Percentiles rank a stretch among this genome's conserved stretches.
Evolutionary conservation across 2,888 invertebrate genomes (phyloP).

Genomic region (Macrostomum cliftonense): DNA sequence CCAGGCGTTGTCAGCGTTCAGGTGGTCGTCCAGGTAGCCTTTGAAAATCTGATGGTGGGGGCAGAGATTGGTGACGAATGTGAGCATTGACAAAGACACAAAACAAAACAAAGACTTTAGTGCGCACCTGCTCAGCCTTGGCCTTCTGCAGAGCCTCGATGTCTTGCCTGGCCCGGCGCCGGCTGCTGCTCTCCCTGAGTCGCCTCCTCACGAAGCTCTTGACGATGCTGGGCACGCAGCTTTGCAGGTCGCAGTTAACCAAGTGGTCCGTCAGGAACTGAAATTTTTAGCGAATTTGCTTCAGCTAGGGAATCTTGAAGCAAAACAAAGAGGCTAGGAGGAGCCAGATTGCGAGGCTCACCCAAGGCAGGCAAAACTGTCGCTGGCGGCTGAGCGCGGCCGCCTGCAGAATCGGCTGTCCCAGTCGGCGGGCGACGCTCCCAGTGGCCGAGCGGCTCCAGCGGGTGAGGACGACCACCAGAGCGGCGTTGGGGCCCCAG

Average conservation of each 20-base stretch:
- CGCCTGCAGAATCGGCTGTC: constrained; percentile 7
- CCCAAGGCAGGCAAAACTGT: constrained; percentile 11
- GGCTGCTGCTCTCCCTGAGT: neutral
- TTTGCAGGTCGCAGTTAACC: constrained; percentile 3
- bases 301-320: too few relatives aligned
- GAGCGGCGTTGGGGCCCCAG: constrained; percentile 30
- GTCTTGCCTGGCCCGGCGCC: neutral
- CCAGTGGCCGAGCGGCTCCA: constrained; percentile 10
- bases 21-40: constrained; percentile 16
- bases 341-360: too few relatives aligned
- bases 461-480: constrained; percentile 23
- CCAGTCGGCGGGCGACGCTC: neutral
- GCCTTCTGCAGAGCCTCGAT: constrained; percentile 1
- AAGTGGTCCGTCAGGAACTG: constrained; percentile 7
- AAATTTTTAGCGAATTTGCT: too few relatives aligned
- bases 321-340: too few relatives aligned
- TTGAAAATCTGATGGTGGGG: constrained; percentile 12
- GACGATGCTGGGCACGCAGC: constrained; percentile 2
- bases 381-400: constrained; percentile 6
- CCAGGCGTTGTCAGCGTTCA: constrained; percentile 18
- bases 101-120: neutral
- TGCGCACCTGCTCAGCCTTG: constrained; percentile 2
- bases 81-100: too few relatives aligned
- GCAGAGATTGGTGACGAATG: neutral
- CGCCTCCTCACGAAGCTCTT: neutral